Conservation (phyloP, 1,140 invertebrate species). For the Araneus ventricosus region DNA sequence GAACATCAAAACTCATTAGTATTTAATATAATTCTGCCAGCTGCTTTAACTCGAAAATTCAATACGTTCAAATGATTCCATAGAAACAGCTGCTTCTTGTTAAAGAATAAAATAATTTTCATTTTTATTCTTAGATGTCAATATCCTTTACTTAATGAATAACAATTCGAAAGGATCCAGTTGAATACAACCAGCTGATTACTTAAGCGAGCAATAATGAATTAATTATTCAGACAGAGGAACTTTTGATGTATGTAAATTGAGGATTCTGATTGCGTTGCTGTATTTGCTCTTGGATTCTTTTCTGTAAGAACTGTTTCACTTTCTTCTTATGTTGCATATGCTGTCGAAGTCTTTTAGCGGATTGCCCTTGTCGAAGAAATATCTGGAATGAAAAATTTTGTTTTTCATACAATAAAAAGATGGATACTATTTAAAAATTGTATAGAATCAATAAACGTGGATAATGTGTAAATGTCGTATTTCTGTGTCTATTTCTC, state of each 20-base stretch:
- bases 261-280: constrained; percentile 64
- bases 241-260: not conserved
- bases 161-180: not conserved
- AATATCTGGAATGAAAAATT: constrained; percentile 5
- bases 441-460: not conserved
- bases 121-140: not conserved
- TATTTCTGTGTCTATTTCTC: too few relatives aligned
- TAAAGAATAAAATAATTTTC: not conserved
- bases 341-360: constrained; percentile 58
- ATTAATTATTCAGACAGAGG: not conserved
- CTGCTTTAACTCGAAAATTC: not conserved
- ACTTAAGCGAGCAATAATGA: too few relatives aligned
- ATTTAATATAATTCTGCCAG: not conserved
- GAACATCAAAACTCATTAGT: too few relatives aligned
- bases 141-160: not conserved
- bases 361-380: constrained; percentile 48
- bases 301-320: constrained; percentile 60
- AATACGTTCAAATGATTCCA: not conserved
- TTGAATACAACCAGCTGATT: not conserved
- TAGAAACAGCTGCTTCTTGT: not conserved
- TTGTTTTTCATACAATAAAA: not conserved
- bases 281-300: constrained; percentile 74
- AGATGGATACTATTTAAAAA: not conserved
- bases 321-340: constrained; percentile 75
- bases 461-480: too few relatives aligned